Evolutionary conservation across 2,888 invertebrate genomes (phyloP).

Genomic region (Synanthedon tipuliformis): DNA sequence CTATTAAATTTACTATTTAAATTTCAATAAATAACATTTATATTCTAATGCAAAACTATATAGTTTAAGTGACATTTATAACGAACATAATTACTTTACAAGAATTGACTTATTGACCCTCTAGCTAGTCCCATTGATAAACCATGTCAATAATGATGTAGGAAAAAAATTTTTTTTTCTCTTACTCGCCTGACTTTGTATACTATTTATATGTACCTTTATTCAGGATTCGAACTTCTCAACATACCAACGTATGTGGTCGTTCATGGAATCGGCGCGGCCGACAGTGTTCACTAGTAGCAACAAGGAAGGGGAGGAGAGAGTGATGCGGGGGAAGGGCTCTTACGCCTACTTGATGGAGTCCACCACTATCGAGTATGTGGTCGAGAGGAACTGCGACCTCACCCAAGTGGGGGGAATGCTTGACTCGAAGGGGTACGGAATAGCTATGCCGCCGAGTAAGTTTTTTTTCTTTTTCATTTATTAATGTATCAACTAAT

Average conservation of each 20-base stretch:
- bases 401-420: constrained; percentile 92
- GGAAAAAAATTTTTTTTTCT: no score
- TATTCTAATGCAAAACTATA: no score
- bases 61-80: no score
- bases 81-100: no score
- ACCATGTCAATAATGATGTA: no score
- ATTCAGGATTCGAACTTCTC: constrained; percentile 90
- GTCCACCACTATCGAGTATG: constrained; percentile 96
- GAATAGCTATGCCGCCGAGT: constrained; percentile 95
- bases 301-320: constrained; percentile 91
- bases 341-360: constrained; percentile 98
- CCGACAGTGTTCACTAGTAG: constrained; percentile 88
- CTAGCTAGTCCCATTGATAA: no score
- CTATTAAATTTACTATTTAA: no score
- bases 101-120: no score
- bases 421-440: constrained; percentile 95
- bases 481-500: no score
- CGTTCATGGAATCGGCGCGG: constrained; percentile 89
- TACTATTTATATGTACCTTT: constrained; percentile 1
- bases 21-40: no score
- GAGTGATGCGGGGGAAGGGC: constrained; percentile 86
- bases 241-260: constrained; percentile 96
- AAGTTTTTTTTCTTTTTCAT: constrained; percentile 33
- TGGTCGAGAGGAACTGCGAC: constrained; percentile 89
- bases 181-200: no score